Evolutionary conservation across 2,888 invertebrate genomes (phyloP).

Genomic region (Drosophila monieri): DNA sequence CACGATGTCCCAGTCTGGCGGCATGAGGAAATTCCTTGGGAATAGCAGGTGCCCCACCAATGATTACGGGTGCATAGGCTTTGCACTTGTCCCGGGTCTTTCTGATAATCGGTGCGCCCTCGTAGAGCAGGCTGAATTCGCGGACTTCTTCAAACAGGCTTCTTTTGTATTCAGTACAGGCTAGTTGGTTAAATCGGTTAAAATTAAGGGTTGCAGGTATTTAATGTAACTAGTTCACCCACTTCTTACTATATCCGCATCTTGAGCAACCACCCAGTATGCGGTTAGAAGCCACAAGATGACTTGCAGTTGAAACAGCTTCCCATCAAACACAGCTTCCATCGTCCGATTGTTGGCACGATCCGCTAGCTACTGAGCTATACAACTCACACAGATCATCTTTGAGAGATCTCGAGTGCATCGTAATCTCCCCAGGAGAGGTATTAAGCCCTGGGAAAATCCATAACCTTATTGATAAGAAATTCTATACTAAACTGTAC

Average conservation of each 20-base stretch:
- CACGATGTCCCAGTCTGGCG: constrained; percentile 63
- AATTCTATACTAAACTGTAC: constrained; percentile 1
- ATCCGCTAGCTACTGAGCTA: constrained; percentile 17
- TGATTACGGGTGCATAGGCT: constrained; percentile 83
- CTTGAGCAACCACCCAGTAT: constrained; percentile 33
- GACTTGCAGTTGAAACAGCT: constrained; percentile 1
- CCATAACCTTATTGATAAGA: constrained; percentile 16
- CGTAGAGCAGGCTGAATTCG: constrained; percentile 57
- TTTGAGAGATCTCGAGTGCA: constrained; percentile 5
- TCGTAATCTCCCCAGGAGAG: constrained; percentile 16
- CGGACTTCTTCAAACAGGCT: constrained; percentile 59
- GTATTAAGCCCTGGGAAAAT: constrained; percentile 11
- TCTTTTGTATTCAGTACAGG: constrained; percentile 62
- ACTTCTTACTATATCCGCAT: constrained; percentile 55
- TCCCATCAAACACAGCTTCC: constrained; percentile 1
- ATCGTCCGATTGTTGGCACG: constrained; percentile 18
- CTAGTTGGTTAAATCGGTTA: constrained; percentile 12
- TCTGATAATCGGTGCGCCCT: constrained; percentile 33
- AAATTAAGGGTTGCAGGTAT: not conserved
- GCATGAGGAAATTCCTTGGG: constrained; percentile 81
- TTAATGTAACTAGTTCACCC: not conserved
- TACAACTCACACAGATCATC: constrained; percentile 7
- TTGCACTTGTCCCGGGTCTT: constrained; percentile 60
- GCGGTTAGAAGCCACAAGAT: constrained; percentile 2
- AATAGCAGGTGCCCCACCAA: constrained; percentile 71